Conservation (phyloP, 1,140 invertebrate species). For the Drosophila asahinai region DNA sequence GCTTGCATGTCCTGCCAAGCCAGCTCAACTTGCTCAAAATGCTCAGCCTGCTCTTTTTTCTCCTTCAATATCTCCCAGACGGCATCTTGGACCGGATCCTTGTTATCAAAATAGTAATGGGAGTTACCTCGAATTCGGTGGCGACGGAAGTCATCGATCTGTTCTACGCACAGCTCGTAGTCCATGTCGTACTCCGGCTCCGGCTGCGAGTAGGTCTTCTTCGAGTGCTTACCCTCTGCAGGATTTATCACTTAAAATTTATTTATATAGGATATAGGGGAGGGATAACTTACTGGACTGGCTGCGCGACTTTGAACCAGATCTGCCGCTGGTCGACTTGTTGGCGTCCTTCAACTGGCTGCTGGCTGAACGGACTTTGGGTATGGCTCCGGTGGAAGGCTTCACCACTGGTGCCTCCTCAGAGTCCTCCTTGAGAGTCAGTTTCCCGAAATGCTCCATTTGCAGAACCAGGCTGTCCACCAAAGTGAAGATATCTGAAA, state of each 20-base stretch:
- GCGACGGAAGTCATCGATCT: slow-evolving; percentile 47
- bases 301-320: neutral
- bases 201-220: neutral
- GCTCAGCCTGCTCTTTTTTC: neutral
- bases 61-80: neutral
- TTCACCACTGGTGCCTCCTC: neutral
- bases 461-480: slow-evolving; percentile 40
- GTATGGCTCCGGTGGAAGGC: slow-evolving; percentile 29
- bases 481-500: slow-evolving; percentile 45
- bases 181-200: slow-evolving; percentile 51
- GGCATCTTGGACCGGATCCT: neutral
- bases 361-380: slow-evolving; percentile 22
- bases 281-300: slow-evolving; percentile 7
- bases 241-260: neutral
- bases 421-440: neutral
- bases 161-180: slow-evolving; percentile 56
- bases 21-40: no score
- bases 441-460: slow-evolving; percentile 15
- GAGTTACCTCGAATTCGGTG: slow-evolving; percentile 23
- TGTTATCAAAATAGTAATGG: slow-evolving; percentile 1
- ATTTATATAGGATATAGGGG: no score
- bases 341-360: fast-evolving
- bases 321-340: neutral
- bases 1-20: no score
- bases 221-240: slow-evolving; percentile 11